Base-by-base conservation (phyloP, 2,797 vertebrate genomes). In the Smutsia gigantea region DNA sequence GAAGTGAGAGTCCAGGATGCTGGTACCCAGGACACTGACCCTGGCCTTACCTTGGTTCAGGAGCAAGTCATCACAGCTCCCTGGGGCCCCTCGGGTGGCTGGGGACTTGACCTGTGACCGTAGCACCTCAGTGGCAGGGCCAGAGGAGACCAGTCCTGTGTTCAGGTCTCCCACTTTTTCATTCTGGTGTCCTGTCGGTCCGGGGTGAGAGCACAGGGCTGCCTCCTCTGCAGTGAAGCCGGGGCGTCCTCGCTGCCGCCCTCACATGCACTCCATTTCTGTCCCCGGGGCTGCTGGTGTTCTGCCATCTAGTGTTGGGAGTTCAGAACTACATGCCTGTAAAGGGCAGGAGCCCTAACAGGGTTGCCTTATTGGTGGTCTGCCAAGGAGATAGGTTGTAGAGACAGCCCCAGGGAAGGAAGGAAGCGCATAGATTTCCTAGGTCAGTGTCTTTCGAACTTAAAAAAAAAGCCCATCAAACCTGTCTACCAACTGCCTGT, bases 251-350 rank as follows among this genome's bases (percentile, higher is more conserved):
- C 27, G 10, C 7, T 8, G 23, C 19, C 5, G 64, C 34, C 39
- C 31, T 77, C 37, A 31, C 63, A 14, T 63, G 8, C 3, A 17
- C 7, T 46, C 61, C 42, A 7, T 3, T 2, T 18, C 0, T 55
- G 15, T 77, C 57, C 27, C 57, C 21, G 15, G 9, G 37, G 68
- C 39, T 49, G n/a, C 77, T 39, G 21, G 46, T 42, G 4, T 85
- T 55, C 68, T 94, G 63, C 79, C 84, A 17, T 71, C 94, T 83
- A 72, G 63, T 53, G 71, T 74, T 83, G 63, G 74, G 71, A 61
- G 57, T 71, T 21, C 63, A 8, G 63, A 74, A 83, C 61, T 46
- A 25, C 53, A 39, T 17, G 17, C 2, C 23, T 25, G 7, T 19
- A 13, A 69, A 51, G 64, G 51, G 12, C 39, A n/a, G 29, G 61